Conservation (phyloP, 2,113 vertebrate species). For the Eptatretus burgeri region DNA sequence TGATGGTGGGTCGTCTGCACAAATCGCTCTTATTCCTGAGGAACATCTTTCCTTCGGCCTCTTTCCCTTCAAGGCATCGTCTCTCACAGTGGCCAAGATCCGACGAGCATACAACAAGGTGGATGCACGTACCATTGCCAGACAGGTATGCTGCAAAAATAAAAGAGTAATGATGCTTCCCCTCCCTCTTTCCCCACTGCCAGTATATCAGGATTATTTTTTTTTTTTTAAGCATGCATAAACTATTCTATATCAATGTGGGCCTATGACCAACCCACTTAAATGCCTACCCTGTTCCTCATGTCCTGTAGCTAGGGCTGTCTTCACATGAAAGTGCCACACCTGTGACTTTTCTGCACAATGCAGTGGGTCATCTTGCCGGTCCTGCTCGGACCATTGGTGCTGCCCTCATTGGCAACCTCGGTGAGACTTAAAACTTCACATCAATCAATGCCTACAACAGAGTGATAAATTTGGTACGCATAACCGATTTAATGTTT, state of each 20-base stretch:
- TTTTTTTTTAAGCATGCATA: too few species aligned
- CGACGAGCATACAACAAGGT: slow-evolving; percentile 84
- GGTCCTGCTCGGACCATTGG: slow-evolving; percentile 61
- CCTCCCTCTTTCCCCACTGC: too few species aligned
- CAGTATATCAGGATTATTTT: too few species aligned
- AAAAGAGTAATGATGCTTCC: too few species aligned
- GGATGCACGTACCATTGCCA: slow-evolving; percentile 90
- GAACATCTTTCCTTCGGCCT: slow-evolving; percentile 91
- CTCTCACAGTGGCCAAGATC: slow-evolving; percentile 75
- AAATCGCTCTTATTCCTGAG: slow-evolving; percentile 48
- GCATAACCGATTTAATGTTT: too few species aligned
- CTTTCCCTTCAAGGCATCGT: slow-evolving; percentile 50
- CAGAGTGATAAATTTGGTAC: too few species aligned
- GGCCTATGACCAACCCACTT: too few species aligned
- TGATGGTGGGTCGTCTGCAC: background rate
- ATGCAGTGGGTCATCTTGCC: slow-evolving; percentile 68
- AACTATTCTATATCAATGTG: too few species aligned
- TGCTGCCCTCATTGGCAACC: slow-evolving; percentile 69
- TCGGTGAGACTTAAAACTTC: slow-evolving; percentile 26
- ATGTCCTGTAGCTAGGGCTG: slow-evolving; percentile 32
- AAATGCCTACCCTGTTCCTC: too few species aligned
- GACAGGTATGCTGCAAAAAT: slow-evolving; percentile 34
- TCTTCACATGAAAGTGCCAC: slow-evolving; percentile 94
- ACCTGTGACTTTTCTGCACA: slow-evolving; percentile 68
- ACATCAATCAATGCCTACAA: too few species aligned